Evolutionary conservation across 2,888 invertebrate genomes (phyloP), one percentile per base, ranked within the genome.

Genomic region (Aproaerema taeniolella): DNA sequence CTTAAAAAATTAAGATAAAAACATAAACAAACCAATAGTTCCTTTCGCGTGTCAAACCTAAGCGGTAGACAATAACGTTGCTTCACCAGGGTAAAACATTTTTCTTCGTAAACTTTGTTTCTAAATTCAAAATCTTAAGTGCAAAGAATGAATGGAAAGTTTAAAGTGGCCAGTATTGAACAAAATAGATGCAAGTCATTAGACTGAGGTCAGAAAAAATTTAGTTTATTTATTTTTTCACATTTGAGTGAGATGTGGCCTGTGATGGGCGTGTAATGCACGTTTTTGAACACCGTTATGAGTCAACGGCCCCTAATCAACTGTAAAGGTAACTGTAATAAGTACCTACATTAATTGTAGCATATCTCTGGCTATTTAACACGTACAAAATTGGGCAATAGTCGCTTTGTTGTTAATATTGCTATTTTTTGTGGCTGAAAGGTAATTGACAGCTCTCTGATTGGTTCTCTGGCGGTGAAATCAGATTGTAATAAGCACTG

Each of bases 321-420:
- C 71, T 63, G 72, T 72, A 64, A 67, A 74, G 55, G 46, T 81
- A 82, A 80, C 81, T 71, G 82, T 82, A 71, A 69, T 70, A 65
- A 72, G n/a, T n/a, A n/a, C n/a, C n/a, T 73, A 77, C 69, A 72
- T 77, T 78, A 76, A 79, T 76, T 72, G 62, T 64, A 58, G 54
- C 58, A 65, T 64, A 28, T 34, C 34, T 34, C n/a, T 5, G 24
- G 33, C 52, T 60, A 61, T 59, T 54, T 55, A 66, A 62, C 67
- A 67, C 61, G 67, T 73, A 56, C 47, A 45, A 58, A 67, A 67
- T 65, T 58, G 57, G 61, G 52, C 50, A 61, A 53, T 59, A 49
- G 58, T 47, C 46, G 48, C 57, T 24, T n/a, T 34, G 33, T 38
- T 31, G 7, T 32, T 32, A 20, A 20, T 12, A 24, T 20, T 11